A percentile compares a stretch with the other conserved stretches of the same genome.
phyloP scores from a whole-genome alignment of 2,797 vertebrate species.

The Stomatorhinus walkeri region DNA sequence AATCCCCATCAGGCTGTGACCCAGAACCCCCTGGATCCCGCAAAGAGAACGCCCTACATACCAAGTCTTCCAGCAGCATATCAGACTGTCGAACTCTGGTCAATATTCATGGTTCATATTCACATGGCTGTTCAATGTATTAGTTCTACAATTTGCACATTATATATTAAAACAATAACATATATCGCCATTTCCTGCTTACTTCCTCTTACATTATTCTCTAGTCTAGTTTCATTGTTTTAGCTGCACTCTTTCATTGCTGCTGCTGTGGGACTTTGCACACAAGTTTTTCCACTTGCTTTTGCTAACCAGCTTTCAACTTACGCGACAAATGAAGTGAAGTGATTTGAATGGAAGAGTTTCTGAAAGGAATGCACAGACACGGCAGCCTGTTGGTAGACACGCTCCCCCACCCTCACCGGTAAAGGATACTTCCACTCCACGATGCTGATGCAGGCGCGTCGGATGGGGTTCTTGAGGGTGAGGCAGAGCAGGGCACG shows the following conservation, averaged over 20 bases:
- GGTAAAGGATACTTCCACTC: constrained; percentile 99
- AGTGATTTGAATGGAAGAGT: neutral
- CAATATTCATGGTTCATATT: neutral
- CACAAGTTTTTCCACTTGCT: neutral
- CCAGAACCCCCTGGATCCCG: neutral
- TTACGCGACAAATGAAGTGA: neutral
- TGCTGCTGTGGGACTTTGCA: neutral
- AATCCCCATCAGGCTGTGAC: neutral
- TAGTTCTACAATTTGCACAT: neutral
- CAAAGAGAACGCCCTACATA: neutral
- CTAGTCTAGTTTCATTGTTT: neutral
- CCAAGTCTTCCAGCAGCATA: neutral
- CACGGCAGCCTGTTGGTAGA: neutral
- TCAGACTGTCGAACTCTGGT: neutral
- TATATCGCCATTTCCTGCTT: neutral
- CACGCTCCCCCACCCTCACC: neutral
- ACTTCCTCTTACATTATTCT: neutral
- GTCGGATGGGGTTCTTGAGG: constrained; percentile 93
- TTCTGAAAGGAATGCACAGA: neutral
- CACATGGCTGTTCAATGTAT: neutral
- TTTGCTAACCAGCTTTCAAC: neutral
- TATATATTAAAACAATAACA: neutral
- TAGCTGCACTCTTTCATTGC: neutral
- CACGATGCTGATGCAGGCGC: constrained; percentile 96
- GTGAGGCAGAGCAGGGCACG: constrained; percentile 92